phyloP scores from a whole-genome alignment of 2,113 vertebrate genomes.

The Heliornis fulica region DNA sequence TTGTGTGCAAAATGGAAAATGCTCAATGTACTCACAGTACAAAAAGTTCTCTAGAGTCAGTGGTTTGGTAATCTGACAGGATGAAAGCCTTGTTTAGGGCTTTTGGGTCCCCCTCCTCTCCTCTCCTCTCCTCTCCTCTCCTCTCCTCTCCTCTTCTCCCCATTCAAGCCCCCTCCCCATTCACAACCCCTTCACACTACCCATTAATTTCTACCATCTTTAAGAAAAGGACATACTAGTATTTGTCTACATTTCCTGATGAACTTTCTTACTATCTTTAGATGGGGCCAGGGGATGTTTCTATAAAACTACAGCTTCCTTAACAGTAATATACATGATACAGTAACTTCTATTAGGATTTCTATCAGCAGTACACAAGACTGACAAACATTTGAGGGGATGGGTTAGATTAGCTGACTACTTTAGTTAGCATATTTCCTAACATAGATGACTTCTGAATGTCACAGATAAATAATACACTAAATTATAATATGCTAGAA shows the following conservation, averaged over 20 bases:
- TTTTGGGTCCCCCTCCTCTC: too few relatives aligned
- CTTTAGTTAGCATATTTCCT: not conserved
- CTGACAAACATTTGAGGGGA: not conserved
- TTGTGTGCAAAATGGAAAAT: slow-evolving; percentile 5
- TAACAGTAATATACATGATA: not conserved
- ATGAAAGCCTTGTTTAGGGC: not conserved
- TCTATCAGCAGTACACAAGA: not conserved
- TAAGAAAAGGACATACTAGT: not conserved
- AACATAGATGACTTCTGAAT: not conserved
- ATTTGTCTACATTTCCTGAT: not conserved
- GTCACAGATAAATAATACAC: not conserved
- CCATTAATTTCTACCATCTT: not conserved
- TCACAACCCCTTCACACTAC: too few relatives aligned
- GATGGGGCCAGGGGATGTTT: not conserved
- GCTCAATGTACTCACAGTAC: not conserved
- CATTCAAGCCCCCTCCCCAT: too few relatives aligned
- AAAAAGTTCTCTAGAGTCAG: not conserved
- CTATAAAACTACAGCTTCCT: not conserved
- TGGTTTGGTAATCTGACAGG: not conserved
- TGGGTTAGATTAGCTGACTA: not conserved
- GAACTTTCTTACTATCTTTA: not conserved
- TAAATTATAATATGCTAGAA: not conserved
- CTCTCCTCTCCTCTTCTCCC: too few relatives aligned
- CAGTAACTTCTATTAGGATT: not conserved
- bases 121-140: too few relatives aligned